Base-by-base conservation (phyloP, 2,888 invertebrate species). In the Halocaridina rubra region DNA sequence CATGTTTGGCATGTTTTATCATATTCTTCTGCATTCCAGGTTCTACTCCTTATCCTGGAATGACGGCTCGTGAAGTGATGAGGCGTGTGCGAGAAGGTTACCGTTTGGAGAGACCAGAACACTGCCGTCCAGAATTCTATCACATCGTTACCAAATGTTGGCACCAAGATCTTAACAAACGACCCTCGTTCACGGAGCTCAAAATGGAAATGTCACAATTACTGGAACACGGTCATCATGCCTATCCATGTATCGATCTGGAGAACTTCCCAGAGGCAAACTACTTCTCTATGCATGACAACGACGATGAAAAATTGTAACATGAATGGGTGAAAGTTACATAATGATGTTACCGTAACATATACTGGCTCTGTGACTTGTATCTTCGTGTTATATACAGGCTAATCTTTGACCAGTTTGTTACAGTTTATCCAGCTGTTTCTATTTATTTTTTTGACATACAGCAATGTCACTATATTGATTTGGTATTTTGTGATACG, bases 1-100 rank as follows among this genome's bases (percentile, higher is more conserved):
- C n/a, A n/a, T n/a, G n/a, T n/a, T n/a, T n/a, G n/a, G n/a, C n/a
- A 27, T 27, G 29, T 69, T 30, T 10, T 7, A n/a, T n/a, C 27
- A 27, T 16, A 16, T n/a, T 3, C 53, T 27, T 46, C 39, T 24
- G 16, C 10, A 5, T 29, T 22, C 13, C 86, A 96, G 96, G 96
- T 81, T 95, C 95, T 75, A 96, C 95, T 90, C 96, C 96, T 3
- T 96, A 96, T 91, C 95, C 95, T n/a, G 94, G 95, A 85, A 94
- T 96, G 93, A 94, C 95, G 0, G 96, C 96, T 0, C 93, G 95
- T 10, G 95, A 96, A 90, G 96, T 96, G n/a, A 93, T 96, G 90
- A 93, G 95, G 8, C 93, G 94, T 53, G 95, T 96, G 72, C 94
- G 95, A 27, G 94, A 94, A 89, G 96, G 96, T 29, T 94, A 95